Evolutionary conservation across 30 jellyfish, hydroid and myxozoan genomes (phyloP).

Genomic region (Aurelia coerulea): DNA sequence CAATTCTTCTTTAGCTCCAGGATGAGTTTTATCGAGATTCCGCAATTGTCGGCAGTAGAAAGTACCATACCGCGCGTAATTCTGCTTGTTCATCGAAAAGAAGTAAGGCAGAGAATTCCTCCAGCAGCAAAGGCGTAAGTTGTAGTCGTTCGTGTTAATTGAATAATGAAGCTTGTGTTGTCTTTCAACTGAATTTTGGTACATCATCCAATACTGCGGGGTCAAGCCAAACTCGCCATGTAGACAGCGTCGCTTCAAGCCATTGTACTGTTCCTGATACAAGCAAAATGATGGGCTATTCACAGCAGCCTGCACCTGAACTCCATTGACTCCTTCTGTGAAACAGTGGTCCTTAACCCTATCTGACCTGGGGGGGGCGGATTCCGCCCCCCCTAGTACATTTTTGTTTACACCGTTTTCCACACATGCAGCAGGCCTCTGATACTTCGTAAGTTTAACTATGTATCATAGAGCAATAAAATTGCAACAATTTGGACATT

Average conservation of each 20-base stretch:
- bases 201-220: conserved; percentile 9
- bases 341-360: too few relatives aligned
- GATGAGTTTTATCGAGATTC: conserved; percentile 23
- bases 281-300: neutral
- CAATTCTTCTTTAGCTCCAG: conserved; percentile 30
- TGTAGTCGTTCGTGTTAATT: neutral
- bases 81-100: conserved; percentile 16
- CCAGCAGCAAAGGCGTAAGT: conserved; percentile 2
- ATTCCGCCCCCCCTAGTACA: too few relatives aligned
- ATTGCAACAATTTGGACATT: too few relatives aligned
- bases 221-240: conserved; percentile 6
- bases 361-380: too few relatives aligned
- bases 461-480: too few relatives aligned
- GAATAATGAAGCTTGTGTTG: neutral
- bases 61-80: conserved; percentile 19
- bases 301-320: neutral
- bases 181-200: neutral
- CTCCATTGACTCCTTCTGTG: neutral
- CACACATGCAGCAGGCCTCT: too few relatives aligned
- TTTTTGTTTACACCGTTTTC: too few relatives aligned
- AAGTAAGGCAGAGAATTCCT: conserved; percentile 1
- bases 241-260: neutral
- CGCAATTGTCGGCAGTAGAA: conserved; percentile 9
- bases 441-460: too few relatives aligned
- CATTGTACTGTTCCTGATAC: neutral